These are phyloP conservation scores for Lycopodina hypogea DNA, from an alignment of 37 sponge, comb jelly and placozoan species.

Conservation along the genomic window DNA sequence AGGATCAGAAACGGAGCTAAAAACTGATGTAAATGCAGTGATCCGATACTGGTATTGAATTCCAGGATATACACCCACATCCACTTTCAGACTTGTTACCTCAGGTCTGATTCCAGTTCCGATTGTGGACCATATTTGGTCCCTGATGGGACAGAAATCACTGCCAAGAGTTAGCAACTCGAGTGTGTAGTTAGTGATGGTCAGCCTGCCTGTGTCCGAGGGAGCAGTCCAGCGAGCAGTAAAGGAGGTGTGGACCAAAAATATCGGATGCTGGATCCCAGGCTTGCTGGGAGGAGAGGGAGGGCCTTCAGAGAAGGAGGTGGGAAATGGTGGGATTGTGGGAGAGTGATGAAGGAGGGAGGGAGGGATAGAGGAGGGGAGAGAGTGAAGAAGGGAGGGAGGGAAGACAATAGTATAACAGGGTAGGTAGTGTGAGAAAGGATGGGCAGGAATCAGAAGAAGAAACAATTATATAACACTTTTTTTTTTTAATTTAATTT, in stretches of 20 bases:
- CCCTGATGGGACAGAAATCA: not conserved
- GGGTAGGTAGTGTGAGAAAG: too few species aligned
- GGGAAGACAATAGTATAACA: too few species aligned
- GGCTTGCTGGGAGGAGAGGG: conserved; percentile 23
- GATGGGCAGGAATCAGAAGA: too few species aligned
- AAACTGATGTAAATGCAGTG: conserved; percentile 7
- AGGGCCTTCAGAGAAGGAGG: conserved; percentile 6
- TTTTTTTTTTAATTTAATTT: too few species aligned
- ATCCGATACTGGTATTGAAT: conserved; percentile 16
- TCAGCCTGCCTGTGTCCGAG: conserved; percentile 5
- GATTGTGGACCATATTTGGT: not conserved
- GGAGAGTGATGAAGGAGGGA: too few species aligned
- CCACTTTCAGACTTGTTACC: not conserved
- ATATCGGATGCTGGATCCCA: not conserved
- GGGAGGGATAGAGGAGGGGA: too few species aligned
- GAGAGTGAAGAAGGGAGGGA: too few species aligned
- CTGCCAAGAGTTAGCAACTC: not conserved
- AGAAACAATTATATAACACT: too few species aligned
- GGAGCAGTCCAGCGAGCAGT: conserved; percentile 15
- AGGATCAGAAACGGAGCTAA: not conserved
- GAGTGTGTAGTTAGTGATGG: conserved; percentile 20
- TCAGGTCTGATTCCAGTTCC: not conserved
- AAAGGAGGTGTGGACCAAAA: not conserved
- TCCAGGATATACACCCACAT: not conserved
- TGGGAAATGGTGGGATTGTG: not conserved